Percentiles rank a stretch among this genome's conserved stretches.
phyloP scores from a whole-genome alignment of 1,140 invertebrate genomes.

The Formica selysi region DNA sequence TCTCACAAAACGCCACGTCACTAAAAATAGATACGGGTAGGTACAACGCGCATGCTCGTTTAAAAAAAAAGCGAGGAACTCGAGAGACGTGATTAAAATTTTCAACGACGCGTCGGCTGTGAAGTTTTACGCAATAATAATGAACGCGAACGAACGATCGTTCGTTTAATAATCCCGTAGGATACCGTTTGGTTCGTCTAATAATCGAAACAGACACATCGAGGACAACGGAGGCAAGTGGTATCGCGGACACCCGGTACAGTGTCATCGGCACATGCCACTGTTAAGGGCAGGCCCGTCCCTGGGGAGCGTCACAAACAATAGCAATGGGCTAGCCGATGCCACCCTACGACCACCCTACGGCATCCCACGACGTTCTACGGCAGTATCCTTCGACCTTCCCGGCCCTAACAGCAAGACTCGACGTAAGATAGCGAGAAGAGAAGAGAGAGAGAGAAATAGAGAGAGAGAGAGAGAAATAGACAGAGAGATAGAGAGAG shows the following conservation, averaged over 20 bases:
- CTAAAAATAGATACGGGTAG: background rate
- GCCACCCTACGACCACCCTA: conserved; percentile 66
- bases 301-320: conserved; percentile 79
- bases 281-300: conserved; percentile 79
- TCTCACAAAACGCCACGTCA: background rate
- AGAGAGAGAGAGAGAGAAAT: background rate
- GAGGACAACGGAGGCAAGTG: background rate
- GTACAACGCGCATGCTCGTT: background rate
- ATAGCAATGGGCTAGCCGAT: conserved; percentile 81
- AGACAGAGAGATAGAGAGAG: conserved; percentile 33
- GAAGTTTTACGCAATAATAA: background rate
- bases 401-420: conserved; percentile 69
- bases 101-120: background rate
- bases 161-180: conserved; percentile 1
- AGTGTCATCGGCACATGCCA: conserved; percentile 80
- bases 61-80: background rate
- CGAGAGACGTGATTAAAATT: background rate
- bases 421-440: conserved; percentile 36
- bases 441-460: background rate
- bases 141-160: background rate
- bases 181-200: conserved; percentile 1
- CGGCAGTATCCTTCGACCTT: conserved; percentile 74
- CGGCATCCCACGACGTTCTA: conserved; percentile 59
- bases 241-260: conserved; percentile 73
- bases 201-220: background rate